phyloP scores from a whole-genome alignment of 2,113 vertebrate genomes.

The Myodes glareolus region DNA sequence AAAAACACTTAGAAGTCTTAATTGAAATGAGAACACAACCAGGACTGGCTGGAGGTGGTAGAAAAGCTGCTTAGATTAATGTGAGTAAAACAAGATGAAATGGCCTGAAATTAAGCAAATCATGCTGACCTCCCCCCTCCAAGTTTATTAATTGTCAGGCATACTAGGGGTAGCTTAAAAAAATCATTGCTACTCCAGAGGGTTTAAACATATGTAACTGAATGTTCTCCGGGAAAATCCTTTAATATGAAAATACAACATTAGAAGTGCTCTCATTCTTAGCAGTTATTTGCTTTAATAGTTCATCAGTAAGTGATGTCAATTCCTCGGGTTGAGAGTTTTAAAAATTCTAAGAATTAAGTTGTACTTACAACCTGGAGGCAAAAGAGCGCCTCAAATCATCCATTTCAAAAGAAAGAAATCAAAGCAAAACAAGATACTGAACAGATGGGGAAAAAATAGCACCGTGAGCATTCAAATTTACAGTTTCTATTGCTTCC shows the following conservation, averaged over 20 bases:
- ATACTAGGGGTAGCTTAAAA: neutral
- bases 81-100: conserved; percentile 67
- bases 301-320: neutral
- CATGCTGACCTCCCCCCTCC: conserved; percentile 52
- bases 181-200: neutral
- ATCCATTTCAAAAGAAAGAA: conserved; percentile 55
- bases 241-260: conserved; percentile 12
- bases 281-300: neutral
- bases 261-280: neutral
- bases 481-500: conserved; percentile 15
- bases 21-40: conserved; percentile 66
- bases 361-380: neutral
- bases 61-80: conserved; percentile 70
- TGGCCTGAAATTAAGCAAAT: conserved; percentile 67
- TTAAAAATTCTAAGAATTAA: conserved; percentile 35
- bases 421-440: conserved; percentile 52
- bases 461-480: conserved; percentile 19
- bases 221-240: neutral
- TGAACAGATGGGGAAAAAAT: conserved; percentile 27
- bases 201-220: neutral
- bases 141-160: conserved; percentile 40
- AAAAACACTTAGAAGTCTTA: conserved; percentile 72
- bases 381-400: conserved; percentile 1
- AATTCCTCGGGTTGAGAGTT: neutral
- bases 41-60: conserved; percentile 58